A percentile compares a stretch with the other conserved stretches of the same genome.
Evolutionary conservation across 1,140 invertebrate genomes (phyloP).

Genomic region (Phenacoccus solenopsis): DNA sequence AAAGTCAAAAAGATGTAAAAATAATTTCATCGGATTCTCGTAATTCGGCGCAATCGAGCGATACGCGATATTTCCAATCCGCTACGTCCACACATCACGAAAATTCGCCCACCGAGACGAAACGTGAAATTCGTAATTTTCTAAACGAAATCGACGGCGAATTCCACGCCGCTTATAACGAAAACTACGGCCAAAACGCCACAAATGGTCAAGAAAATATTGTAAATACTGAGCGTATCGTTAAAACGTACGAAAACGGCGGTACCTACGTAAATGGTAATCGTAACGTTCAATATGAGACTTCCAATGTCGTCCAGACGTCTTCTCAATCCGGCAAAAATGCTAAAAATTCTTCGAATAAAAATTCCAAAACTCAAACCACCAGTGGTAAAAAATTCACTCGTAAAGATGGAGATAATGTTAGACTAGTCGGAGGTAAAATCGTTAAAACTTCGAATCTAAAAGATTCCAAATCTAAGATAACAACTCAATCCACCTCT

Average conservation of each 20-base stretch:
- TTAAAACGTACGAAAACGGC: neutral
- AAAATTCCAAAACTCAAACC: neutral
- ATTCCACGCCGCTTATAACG: neutral
- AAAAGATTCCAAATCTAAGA: neutral
- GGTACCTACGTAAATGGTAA: neutral
- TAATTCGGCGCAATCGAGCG: neutral
- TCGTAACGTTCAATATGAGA: neutral
- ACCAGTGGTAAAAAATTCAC: neutral
- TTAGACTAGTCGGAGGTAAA: conserved; percentile 25
- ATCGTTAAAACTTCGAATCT: conserved; percentile 19
- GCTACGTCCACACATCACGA: neutral
- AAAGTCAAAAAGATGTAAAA: neutral
- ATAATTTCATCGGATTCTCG: neutral
- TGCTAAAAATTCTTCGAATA: too few species aligned
- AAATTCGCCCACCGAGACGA: neutral
- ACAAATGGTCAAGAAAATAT: neutral
- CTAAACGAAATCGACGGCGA: conserved; percentile 4
- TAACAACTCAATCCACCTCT: neutral
- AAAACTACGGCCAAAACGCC: neutral
- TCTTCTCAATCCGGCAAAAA: neutral
- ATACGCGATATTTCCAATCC: neutral
- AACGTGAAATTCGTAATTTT: neutral
- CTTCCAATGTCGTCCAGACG: neutral
- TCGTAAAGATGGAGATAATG: neutral
- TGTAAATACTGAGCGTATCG: neutral